Conservation (phyloP, 2,113 vertebrate genomes). For the Serilophus lunatus region DNA sequence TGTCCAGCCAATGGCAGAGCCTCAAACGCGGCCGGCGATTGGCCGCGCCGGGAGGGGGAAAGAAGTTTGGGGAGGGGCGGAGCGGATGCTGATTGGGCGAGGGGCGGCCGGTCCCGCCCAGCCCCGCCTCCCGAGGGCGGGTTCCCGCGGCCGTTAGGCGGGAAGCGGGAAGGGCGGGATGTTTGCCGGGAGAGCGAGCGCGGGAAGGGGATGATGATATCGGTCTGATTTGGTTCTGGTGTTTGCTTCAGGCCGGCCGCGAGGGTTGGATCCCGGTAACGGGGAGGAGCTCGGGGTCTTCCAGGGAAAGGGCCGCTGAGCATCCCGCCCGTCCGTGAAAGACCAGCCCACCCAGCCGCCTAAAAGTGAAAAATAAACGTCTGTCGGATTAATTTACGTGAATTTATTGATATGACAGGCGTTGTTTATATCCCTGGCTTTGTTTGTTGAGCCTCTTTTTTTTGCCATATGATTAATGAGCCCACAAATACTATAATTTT, state of each 20-base stretch:
- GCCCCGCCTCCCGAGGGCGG: rapidly evolving
- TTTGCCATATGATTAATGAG: neutral
- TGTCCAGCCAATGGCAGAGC: neutral
- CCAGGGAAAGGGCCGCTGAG: neutral
- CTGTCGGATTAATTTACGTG: rapidly evolving
- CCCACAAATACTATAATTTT: too few species aligned
- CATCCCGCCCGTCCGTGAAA: neutral
- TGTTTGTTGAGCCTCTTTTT: neutral
- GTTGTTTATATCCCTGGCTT: neutral
- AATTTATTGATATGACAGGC: neutral
- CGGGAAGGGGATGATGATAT: rapidly evolving
- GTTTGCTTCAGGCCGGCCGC: neutral
- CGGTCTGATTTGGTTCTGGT: neutral
- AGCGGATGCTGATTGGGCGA: neutral
- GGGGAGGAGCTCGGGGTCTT: neutral
- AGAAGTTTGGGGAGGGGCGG: rapidly evolving
- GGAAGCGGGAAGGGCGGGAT: neutral
- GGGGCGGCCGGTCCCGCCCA: neutral
- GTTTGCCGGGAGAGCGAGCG: rapidly evolving
- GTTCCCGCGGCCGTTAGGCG: neutral
- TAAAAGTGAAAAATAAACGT: neutral
- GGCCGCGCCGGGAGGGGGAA: neutral
- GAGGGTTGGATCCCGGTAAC: too few species aligned
- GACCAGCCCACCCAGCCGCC: neutral
- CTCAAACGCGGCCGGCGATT: neutral